Evolutionary conservation across 1,140 invertebrate genomes (phyloP).

Genomic region (Drosophila malerkotliana): DNA sequence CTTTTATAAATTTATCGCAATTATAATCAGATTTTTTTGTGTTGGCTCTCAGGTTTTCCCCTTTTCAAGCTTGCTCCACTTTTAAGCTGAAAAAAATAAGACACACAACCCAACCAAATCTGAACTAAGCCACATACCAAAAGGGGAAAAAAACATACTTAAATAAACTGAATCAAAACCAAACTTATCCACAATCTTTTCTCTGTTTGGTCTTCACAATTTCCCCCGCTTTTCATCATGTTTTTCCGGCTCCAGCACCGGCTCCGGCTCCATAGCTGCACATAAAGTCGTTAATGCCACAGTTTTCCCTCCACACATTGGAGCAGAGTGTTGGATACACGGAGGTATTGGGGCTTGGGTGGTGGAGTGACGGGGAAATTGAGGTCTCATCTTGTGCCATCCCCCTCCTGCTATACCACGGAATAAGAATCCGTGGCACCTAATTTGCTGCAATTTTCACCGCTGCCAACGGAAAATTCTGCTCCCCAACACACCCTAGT

Average conservation of each 20-base stretch:
- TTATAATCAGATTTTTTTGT: not conserved
- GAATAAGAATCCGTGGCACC: conserved; percentile 53
- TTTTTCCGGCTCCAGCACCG: conserved; percentile 19
- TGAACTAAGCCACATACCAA: conserved; percentile 34
- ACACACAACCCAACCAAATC: conserved; percentile 10
- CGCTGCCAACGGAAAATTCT: conserved; percentile 52
- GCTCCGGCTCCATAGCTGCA: conserved; percentile 39
- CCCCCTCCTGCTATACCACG: conserved; percentile 2
- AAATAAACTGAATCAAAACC: conserved; percentile 51
- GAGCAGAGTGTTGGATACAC: not conserved
- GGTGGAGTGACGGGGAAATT: conserved; percentile 18
- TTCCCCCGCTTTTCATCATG: conserved; percentile 13
- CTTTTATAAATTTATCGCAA: not conserved
- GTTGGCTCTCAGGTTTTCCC: conserved; percentile 8
- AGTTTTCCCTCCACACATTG: conserved; percentile 47
- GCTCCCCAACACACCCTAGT: conserved; percentile 26
- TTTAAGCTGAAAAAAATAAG: conserved; percentile 38
- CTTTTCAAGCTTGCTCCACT: conserved; percentile 33
- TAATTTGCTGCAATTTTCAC: conserved; percentile 77
- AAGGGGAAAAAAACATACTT: conserved; percentile 18
- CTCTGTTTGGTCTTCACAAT: conserved; percentile 2
- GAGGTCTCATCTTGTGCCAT: conserved; percentile 34
- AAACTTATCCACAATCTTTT: conserved; percentile 52
- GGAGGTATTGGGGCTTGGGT: not conserved
- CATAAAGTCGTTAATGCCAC: conserved; percentile 65